phyloP scores from a whole-genome alignment of 2,797 vertebrate species.

The Halcyon leucocephala region DNA sequence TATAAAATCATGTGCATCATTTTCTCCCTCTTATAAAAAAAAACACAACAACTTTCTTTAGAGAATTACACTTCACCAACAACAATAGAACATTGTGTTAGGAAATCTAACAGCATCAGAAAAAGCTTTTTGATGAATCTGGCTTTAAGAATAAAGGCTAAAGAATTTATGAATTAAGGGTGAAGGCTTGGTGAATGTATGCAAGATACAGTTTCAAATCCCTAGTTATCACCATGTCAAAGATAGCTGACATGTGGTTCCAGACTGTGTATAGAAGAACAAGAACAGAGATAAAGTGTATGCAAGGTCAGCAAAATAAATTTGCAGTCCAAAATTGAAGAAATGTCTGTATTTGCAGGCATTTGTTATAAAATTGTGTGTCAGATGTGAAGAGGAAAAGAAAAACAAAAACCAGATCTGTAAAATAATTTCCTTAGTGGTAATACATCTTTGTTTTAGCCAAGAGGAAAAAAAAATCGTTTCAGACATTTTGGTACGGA shows the following conservation, averaged over 20 bases:
- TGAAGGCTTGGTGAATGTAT: neutral
- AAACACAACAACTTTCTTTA: neutral
- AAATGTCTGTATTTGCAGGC: neutral
- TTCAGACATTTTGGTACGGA: neutral
- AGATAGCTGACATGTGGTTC: neutral
- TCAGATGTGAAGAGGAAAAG: neutral
- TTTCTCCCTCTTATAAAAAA: neutral
- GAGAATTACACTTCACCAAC: neutral
- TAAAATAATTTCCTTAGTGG: neutral
- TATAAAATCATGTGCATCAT: fast-evolving
- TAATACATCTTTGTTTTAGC: neutral
- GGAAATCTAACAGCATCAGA: neutral
- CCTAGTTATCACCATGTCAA: neutral
- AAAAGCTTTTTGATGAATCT: neutral
- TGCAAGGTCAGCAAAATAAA: neutral
- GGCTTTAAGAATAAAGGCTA: neutral
- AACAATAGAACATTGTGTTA: neutral
- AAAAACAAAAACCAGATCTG: neutral
- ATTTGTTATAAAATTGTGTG: neutral
- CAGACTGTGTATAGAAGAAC: neutral
- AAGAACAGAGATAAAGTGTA: neutral
- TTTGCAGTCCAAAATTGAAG: neutral
- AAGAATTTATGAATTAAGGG: neutral
- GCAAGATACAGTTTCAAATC: neutral
- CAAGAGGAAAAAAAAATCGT: neutral